Evolutionary conservation across 2,888 invertebrate species (phyloP).

Genomic region (Cosmia pyralina): DNA sequence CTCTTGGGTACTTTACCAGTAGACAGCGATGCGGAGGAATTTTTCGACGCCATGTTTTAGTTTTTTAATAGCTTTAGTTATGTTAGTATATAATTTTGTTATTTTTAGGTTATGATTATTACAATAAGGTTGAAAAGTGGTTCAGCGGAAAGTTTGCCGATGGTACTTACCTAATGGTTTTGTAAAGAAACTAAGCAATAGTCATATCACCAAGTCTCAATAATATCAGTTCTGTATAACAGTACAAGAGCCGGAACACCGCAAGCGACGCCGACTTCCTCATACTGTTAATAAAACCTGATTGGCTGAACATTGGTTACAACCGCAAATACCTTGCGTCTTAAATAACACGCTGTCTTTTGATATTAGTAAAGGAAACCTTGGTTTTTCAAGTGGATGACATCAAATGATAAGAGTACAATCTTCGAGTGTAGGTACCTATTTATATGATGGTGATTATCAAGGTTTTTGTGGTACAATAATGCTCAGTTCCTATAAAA

Average conservation of each 20-base stretch:
- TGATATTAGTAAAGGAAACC: constrained; percentile 10
- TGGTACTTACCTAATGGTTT: no score
- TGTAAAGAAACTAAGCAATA: neutral
- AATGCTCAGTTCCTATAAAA: no score
- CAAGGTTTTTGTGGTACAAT: no score
- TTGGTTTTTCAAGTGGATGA: constrained; percentile 12
- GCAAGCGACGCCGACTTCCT: constrained; percentile 70
- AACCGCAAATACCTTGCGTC: constrained; percentile 66
- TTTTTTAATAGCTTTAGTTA: no score
- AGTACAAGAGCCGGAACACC: constrained; percentile 55
- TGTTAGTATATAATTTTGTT: no score
- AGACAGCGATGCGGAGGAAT: no score
- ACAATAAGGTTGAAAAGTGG: no score
- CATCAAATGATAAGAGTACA: neutral
- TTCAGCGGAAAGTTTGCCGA: no score
- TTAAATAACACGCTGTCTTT: constrained; percentile 56
- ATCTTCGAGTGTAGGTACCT: neutral
- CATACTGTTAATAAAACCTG: constrained; percentile 67
- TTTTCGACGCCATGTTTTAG: no score
- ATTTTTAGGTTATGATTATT: no score
- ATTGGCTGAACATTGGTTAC: constrained; percentile 67
- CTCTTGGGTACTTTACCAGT: no score
- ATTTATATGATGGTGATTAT: no score
- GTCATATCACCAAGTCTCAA: neutral
- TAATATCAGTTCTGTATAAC: constrained; percentile 20